phyloP scores from a whole-genome alignment of 2,797 vertebrate genomes.

The Sebastes aleutianus region DNA sequence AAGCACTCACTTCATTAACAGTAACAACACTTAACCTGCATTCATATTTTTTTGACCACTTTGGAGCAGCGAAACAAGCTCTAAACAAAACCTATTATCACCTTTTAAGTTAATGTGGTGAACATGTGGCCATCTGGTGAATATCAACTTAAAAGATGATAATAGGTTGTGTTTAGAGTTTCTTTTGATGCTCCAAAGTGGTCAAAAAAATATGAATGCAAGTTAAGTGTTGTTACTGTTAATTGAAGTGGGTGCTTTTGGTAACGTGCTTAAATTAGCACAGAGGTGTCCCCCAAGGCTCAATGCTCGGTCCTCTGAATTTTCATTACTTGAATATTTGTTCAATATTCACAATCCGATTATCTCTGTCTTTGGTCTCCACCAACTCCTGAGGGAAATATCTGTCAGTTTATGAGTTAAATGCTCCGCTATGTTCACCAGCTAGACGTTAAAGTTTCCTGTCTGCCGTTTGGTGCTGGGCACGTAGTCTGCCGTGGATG shows the following conservation, averaged over 20 bases:
- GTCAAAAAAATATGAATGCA: not conserved
- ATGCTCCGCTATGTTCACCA: not conserved
- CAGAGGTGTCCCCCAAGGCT: constrained; percentile 2
- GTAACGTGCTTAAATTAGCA: not conserved
- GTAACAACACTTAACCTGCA: not conserved
- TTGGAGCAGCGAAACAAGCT: not conserved
- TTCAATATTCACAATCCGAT: not conserved
- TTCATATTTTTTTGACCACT: not conserved
- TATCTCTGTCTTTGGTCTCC: too few species aligned
- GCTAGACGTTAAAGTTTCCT: not conserved
- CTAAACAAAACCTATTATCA: not conserved
- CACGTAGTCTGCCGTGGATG: not conserved
- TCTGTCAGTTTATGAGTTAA: not conserved
- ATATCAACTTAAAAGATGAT: not conserved
- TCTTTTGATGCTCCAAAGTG: not conserved
- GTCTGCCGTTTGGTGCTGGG: not conserved
- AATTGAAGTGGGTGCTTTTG: not conserved
- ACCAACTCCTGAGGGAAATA: too few species aligned
- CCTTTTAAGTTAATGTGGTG: not conserved
- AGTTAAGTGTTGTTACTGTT: not conserved
- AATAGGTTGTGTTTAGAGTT: not conserved
- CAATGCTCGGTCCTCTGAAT: not conserved
- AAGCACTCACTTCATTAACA: not conserved
- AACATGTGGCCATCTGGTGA: not conserved
- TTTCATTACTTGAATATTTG: not conserved